A percentile compares a stretch with the other conserved stretches of the same genome.
phyloP scores from a whole-genome alignment of 2,797 vertebrate species.

The Prunella strophiata region DNA sequence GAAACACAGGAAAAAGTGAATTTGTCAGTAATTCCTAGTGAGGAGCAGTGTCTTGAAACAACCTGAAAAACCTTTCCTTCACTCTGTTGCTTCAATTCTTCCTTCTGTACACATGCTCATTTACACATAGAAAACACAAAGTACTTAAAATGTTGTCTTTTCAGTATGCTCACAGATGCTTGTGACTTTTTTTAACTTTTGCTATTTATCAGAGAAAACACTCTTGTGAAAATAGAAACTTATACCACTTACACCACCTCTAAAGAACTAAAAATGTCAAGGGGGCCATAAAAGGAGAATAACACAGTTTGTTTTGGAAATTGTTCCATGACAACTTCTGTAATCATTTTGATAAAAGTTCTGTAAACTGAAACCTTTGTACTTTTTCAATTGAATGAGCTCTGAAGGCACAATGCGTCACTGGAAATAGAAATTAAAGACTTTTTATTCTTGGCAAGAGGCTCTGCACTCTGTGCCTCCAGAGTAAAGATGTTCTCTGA shows the following conservation, averaged over 20 bases:
- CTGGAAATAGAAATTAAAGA: slow-evolving; percentile 66
- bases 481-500: slow-evolving; percentile 46
- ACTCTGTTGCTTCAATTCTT: background rate
- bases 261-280: slow-evolving; percentile 50
- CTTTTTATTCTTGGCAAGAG: slow-evolving; percentile 36
- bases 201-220: slow-evolving; percentile 31
- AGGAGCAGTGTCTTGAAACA: background rate
- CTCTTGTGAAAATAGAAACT: slow-evolving; percentile 10
- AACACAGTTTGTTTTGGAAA: slow-evolving; percentile 49
- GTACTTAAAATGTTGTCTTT: background rate
- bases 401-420: slow-evolving; percentile 67
- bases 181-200: background rate
- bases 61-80: background rate
- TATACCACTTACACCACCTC: background rate
- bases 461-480: slow-evolving; percentile 24
- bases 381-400: slow-evolving; percentile 35
- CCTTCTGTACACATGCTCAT: background rate
- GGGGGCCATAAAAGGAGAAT: slow-evolving; percentile 52
- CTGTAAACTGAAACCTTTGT: slow-evolving; percentile 60
- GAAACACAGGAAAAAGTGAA: background rate
- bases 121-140: background rate
- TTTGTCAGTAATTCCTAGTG: background rate
- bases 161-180: background rate
- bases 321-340: slow-evolving; percentile 41
- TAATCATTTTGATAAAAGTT: slow-evolving; percentile 62